Evolutionary conservation across 2,797 vertebrate genomes (phyloP).

Genomic region (Chloroceryle inda): DNA sequence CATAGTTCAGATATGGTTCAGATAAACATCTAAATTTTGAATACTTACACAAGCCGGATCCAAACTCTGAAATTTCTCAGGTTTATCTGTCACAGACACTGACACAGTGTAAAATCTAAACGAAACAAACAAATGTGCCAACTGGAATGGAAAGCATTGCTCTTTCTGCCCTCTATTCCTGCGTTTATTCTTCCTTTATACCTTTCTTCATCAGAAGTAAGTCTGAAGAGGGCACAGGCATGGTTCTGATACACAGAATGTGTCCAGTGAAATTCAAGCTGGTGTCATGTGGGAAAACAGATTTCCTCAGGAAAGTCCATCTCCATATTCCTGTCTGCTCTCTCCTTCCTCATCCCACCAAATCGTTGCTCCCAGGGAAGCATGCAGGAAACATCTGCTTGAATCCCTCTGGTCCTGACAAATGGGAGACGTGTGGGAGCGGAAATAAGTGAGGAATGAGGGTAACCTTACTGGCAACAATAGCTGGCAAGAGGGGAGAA

Average conservation of each 20-base stretch:
- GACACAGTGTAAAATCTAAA: not conserved
- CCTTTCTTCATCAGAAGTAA: not conserved
- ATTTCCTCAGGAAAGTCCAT: not conserved
- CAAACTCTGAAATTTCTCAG: slow-evolving; percentile 22
- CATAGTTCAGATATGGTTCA: not conserved
- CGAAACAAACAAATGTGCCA: not conserved
- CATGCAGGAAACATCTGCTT: not conserved
- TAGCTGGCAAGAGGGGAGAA: not conserved
- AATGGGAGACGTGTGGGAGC: rapidly evolving
- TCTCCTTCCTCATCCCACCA: not conserved
- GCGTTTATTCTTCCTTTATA: not conserved
- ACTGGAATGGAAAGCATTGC: not conserved
- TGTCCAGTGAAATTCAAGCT: not conserved
- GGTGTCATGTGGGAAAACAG: not conserved
- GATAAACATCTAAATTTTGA: slow-evolving; percentile 19
- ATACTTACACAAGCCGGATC: not conserved
- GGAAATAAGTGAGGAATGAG: not conserved
- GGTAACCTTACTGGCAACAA: not conserved
- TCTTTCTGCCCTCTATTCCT: not conserved
- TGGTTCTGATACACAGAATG: not conserved
- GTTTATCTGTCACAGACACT: not conserved
- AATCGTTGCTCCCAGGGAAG: not conserved
- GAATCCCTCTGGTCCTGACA: not conserved
- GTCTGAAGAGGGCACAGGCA: not conserved
- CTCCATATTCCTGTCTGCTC: not conserved